Evolutionary conservation across 1,140 invertebrate genomes (phyloP).

Genomic region (Rhyacophila brunnea): DNA sequence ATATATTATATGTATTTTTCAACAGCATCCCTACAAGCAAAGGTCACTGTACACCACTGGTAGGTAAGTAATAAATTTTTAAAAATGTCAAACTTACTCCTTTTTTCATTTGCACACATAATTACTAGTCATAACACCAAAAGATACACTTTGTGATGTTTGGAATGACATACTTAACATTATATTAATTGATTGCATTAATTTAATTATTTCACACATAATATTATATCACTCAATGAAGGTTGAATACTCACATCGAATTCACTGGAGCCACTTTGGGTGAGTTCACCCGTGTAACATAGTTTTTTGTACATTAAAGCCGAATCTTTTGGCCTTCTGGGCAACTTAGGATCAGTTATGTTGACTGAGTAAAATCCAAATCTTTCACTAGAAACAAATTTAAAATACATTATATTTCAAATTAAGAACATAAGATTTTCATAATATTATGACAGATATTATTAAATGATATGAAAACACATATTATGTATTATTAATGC

Average conservation of each 20-base stretch:
- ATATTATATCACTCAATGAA: not conserved
- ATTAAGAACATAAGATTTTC: not conserved
- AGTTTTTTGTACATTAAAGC: constrained; percentile 50
- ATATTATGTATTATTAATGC: not conserved
- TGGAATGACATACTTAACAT: not conserved
- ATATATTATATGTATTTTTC: not conserved
- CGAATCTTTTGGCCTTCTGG: constrained; percentile 50
- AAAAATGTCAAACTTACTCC: not conserved
- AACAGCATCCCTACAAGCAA: too few species aligned
- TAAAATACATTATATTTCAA: not conserved
- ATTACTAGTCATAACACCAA: not conserved
- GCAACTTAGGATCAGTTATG: constrained; percentile 45
- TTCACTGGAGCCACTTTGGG: constrained; percentile 31
- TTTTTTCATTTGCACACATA: not conserved
- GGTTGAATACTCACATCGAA: constrained; percentile 8
- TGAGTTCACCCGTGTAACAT: constrained; percentile 44
- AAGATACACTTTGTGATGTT: not conserved
- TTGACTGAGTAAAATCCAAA: constrained; percentile 55
- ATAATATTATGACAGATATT: not conserved
- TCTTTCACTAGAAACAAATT: constrained; percentile 42
- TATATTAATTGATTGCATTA: not conserved
- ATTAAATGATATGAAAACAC: not conserved
- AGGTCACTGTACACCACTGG: not conserved
- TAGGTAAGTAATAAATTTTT: not conserved
- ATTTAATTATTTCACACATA: not conserved